Evolutionary conservation across 1,140 invertebrate species (phyloP).

Genomic region (Portunus trituberculatus): DNA sequence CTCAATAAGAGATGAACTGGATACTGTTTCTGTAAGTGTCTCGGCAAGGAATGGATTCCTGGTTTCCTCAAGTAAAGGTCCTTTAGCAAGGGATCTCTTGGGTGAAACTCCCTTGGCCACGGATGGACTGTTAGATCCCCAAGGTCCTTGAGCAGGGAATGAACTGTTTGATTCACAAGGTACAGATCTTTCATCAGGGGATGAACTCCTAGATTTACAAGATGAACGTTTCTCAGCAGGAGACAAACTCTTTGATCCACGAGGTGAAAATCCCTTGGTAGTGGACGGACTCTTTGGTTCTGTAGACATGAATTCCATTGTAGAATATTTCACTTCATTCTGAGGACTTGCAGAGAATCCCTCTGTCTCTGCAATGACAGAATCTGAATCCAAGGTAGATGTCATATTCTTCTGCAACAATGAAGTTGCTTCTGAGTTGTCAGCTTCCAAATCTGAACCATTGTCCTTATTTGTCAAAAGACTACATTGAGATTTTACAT

Average conservation of each 20-base stretch:
- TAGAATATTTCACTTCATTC: too few species aligned
- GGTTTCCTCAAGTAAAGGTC: background rate
- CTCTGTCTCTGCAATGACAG: too few species aligned
- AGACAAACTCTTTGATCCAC: background rate
- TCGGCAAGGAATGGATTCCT: background rate
- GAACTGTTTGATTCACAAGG: background rate
- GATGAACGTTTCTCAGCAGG: background rate
- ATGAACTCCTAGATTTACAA: background rate
- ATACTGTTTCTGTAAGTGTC: background rate
- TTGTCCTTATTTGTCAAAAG: background rate
- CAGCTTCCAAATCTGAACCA: too few species aligned
- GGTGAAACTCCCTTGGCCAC: background rate
- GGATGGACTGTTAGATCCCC: background rate
- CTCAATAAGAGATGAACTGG: background rate
- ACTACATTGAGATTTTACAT: background rate
- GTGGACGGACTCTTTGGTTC: too few species aligned
- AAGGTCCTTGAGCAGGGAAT: background rate
- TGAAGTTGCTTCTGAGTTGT: too few species aligned
- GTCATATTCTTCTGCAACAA: too few species aligned
- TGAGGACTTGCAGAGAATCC: too few species aligned
- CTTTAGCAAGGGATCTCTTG: background rate
- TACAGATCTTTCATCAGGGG: too few species aligned
- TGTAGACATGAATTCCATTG: too few species aligned
- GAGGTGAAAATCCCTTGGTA: too few species aligned
- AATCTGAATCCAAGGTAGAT: too few species aligned